Percentiles rank a stretch among this genome's conserved stretches.
Evolutionary conservation across 2,888 invertebrate species (phyloP).

Genomic region (Drosophila diplacantha): DNA sequence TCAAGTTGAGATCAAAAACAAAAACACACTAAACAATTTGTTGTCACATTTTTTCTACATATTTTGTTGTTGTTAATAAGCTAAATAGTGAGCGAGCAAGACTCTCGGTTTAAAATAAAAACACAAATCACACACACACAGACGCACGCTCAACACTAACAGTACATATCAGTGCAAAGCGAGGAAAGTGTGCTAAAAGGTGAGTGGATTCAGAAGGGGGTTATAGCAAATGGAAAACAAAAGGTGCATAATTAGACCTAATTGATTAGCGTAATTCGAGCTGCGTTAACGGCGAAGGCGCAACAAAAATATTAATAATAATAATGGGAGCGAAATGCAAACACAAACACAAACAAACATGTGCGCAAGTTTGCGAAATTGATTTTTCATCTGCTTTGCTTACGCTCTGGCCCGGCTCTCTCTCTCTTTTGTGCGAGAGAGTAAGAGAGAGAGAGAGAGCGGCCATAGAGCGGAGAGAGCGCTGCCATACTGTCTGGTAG

Average conservation of each 20-base stretch:
- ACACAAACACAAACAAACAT: constrained; percentile 43
- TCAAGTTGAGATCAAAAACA: constrained; percentile 2
- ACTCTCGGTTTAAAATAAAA: constrained; percentile 26
- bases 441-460: constrained; percentile 38
- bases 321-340: constrained; percentile 24
- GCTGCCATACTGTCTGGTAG: constrained; percentile 72
- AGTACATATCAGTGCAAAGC: constrained; percentile 24
- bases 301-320: constrained; percentile 27
- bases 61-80: constrained; percentile 35
- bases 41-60: constrained; percentile 27
- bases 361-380: constrained; percentile 69
- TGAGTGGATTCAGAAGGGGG: constrained; percentile 6
- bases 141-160: constrained; percentile 2
- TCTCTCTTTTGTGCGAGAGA: constrained; percentile 2
- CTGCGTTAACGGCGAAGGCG: constrained; percentile 17
- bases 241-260: constrained; percentile 10
- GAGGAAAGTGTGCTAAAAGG: constrained; percentile 25
- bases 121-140: constrained; percentile 20
- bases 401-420: constrained; percentile 15
- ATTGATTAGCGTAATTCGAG: constrained; percentile 22
- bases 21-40: not conserved
- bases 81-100: constrained; percentile 18
- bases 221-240: constrained; percentile 7
- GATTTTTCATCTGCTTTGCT: constrained; percentile 68
- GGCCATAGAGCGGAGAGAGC: constrained; percentile 23